phyloP scores from a whole-genome alignment of 2,113 vertebrate genomes.

The Irena cyanogastra region DNA sequence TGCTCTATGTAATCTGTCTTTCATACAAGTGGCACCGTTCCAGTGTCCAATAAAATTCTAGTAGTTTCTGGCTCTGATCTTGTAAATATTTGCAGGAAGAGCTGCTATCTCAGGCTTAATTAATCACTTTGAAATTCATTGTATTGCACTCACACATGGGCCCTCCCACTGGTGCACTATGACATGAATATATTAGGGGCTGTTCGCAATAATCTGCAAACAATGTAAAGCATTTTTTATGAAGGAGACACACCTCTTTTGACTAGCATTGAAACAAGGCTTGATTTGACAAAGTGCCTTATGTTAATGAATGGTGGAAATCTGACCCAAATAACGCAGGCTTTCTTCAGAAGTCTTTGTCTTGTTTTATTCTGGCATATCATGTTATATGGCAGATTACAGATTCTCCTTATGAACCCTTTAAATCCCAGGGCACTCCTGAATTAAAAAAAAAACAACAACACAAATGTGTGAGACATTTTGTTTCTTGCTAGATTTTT shows the following conservation, averaged over 20 bases:
- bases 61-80: not conserved
- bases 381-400: not conserved
- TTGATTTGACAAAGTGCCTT: not conserved
- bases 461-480: not conserved
- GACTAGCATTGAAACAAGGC: not conserved
- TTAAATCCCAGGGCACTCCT: not conserved
- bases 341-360: not conserved
- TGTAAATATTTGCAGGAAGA: constrained; percentile 4
- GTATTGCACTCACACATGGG: not conserved
- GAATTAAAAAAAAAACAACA: not conserved
- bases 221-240: not conserved
- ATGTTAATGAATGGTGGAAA: not conserved
- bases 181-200: not conserved
- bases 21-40: not conserved
- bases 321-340: not conserved
- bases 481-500: not conserved
- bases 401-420: not conserved
- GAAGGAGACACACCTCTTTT: not conserved
- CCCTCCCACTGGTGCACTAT: not conserved
- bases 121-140: not conserved
- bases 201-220: not conserved
- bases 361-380: not conserved
- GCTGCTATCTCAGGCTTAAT: not conserved
- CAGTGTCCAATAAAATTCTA: not conserved
- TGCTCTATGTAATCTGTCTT: not conserved